Evolutionary conservation across 2,113 vertebrate species (phyloP), one percentile per base, ranked within the genome.

Genomic region (Lanius collurio): DNA sequence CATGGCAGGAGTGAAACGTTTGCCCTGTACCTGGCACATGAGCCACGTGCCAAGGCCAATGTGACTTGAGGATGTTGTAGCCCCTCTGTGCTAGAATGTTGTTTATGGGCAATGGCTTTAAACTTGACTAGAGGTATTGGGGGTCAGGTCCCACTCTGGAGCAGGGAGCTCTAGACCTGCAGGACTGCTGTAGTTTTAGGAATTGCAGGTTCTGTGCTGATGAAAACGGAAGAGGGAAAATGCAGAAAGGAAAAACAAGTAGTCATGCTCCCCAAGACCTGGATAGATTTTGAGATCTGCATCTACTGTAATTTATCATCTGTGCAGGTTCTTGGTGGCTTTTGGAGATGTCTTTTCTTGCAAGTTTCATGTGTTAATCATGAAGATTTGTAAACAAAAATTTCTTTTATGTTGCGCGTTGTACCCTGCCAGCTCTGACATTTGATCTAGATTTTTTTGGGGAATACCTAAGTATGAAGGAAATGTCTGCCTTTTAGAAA

Each of bases 21-120:
- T 57, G 39, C 16, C 2, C 11, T 26, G 3, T 3, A 30, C 6
- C 41, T 42, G 59, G 22, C 27, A 62, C 33, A 28, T 11, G 22
- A 56, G 52, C 37, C 21, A 3, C 0, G 0, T 60, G 50, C 50
- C 37, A 26, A 65, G 27, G 39, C 55, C 71, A 22, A 1, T 0
- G 0, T 19, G 55, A 15, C 35, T 24, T 27, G 55, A 53, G n/a
- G 62, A 3, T 49, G 11, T 30, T 28, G 44, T 27, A 56, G 53
- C 19, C 46, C 24, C 44, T 68, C 57, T 47, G 13, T 69, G 28
- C 23, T n/a, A 8, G 16, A 65, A 41, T 24, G 15, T 15, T 69
- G 4, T 41, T 78, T 37, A 35, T 10, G 15, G 18, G 5, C 9
- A 53, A 13, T 33, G 17, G 23, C 79, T 88, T 24, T 35, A 39